Evolutionary conservation across 2,888 invertebrate species (phyloP), one percentile per base, ranked within the genome.

Genomic region (Aporophyla nigra): DNA sequence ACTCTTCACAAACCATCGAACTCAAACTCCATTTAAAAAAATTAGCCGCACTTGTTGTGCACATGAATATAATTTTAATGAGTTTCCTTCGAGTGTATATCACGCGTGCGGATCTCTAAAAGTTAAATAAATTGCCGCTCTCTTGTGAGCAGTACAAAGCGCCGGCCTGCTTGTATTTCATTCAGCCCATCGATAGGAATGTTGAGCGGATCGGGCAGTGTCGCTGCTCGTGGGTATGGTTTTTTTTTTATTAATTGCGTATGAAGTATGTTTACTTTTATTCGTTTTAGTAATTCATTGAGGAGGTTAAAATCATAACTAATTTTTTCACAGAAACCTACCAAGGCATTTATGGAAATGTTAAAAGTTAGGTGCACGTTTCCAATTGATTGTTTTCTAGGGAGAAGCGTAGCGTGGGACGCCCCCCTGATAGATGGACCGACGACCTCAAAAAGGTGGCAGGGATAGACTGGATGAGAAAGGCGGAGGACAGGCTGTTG

Each of bases 141-240:
- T 87, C 77, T 88, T 84, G 84, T 83, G 88, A 81, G 70, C 74
- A 78, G 87, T 81, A 88, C 91, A 91, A 91, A 91, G 89, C 86
- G 88, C 83, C 90, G 88, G 87, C 88, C 83, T 87, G 91, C 91
- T 87, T 92, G 92, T 91, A 91, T 92, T 93, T 90, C 93, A 94
- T 93, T 93, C 89, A 93, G 89, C 74, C 87, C 87, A 90, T 91
- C 92, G 91, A 91, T 90, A 89, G 90, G 90, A 92, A 91, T 92
- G 76, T 49, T 61, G 84, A 74, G 69, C 59, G 78, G 72, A 67
- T 70, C 43, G 88, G 43, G 16, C 74, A 74, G 51, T 66, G 88
- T 85, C 58, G 74, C 4, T 53, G 80, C 16, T 87, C 71, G 49
- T n/a, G 27, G 10, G 21, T 10, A 33, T n/a, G 1, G n/a, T 54